A percentile compares a stretch with the other conserved stretches of the same genome.
phyloP scores from a whole-genome alignment of 2,113 vertebrate genomes.

The Poicephalus gulielmi region DNA sequence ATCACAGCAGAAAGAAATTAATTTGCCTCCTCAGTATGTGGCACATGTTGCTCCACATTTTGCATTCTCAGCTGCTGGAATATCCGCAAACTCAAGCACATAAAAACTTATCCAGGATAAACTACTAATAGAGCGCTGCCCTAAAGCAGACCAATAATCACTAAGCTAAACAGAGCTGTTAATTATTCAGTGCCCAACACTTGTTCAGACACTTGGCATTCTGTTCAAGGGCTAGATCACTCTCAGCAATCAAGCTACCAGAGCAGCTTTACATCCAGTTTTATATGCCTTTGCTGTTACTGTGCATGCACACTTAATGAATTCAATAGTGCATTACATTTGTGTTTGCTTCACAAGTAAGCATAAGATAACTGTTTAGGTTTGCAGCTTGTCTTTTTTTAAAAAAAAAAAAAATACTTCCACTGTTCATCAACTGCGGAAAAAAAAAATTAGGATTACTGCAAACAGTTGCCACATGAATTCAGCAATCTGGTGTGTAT shows the following conservation, averaged over 20 bases:
- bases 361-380: background rate
- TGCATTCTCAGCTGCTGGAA: background rate
- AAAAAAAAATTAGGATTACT: background rate
- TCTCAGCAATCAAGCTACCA: background rate
- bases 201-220: background rate
- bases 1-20: background rate
- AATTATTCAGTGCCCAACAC: background rate
- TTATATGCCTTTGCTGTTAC: background rate
- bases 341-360: background rate
- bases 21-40: background rate
- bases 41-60: background rate
- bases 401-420: background rate
- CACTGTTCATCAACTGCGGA: background rate
- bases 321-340: background rate
- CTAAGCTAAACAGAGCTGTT: background rate
- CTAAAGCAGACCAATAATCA: background rate
- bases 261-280: background rate
- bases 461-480: background rate
- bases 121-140: background rate
- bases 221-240: background rate
- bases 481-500: background rate
- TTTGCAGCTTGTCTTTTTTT: background rate
- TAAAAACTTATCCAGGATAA: background rate
- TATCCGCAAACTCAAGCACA: background rate
- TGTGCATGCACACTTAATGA: background rate